Base-by-base conservation (phyloP, 2,113 vertebrate genomes). In the Phylloscopus trochiloides region DNA sequence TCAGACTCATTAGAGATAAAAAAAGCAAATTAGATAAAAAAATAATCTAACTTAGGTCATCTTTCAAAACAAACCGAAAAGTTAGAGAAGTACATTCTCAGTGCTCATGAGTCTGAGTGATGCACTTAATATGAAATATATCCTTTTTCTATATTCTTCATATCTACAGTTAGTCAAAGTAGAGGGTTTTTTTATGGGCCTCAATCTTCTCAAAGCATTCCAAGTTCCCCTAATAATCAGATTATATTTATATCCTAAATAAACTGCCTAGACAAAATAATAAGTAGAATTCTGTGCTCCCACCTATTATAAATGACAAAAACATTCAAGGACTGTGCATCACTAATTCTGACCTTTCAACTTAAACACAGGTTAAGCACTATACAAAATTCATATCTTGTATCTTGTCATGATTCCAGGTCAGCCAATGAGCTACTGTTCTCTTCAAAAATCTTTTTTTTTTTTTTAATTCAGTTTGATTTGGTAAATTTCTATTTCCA, bases 61-160 rank as follows among this genome's bases (percentile, higher is more conserved):
- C 76, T 80, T 92, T 95, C 89, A 92, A 91, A 84, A 91, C 16
- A 61, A 81, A 80, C 15, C 25, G 59, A 73, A 70, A 83, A 90
- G 22, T 68, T 83, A 14, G 52, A 91, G 75, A 90, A 70, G 25
- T 28, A n/a, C 7, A 34, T 90, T 92, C 42, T 86, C 67, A 59
- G 32, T 36, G 18, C 26, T 83, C 34, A n/a, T 18, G 28, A 74
- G 48, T n/a, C 8, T 70, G 88, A 90, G 9, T 65, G 48, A 75
- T 5, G 0, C 28, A 48, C 17, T 71, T 83, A 8, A 18, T 43
- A 62, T 7, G 31, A 77, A 76, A 77, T 63, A 34, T 1, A 73
- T 28, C 1, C 24, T 63, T 91, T 63, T 74, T 16, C 12, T 48
- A 42, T 65, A 52, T 71, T 75, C n/a, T 75, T 94, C 36, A n/a